These are phyloP conservation scores for Tipula vernalis DNA, from an alignment of 2,888 invertebrate genomes.

Conservation along the genomic window DNA sequence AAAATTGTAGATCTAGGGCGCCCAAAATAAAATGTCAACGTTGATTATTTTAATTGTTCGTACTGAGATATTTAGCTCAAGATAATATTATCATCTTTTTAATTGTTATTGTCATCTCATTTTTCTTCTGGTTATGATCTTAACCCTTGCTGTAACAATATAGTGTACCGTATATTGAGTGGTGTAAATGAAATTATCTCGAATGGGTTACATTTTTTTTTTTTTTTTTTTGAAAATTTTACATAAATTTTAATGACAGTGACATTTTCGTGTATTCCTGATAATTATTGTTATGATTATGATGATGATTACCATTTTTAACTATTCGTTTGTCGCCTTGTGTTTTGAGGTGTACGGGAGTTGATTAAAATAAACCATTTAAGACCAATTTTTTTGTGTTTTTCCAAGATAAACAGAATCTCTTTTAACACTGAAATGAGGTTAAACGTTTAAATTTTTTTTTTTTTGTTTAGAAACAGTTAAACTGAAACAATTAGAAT, in stretches of 20 bases:
- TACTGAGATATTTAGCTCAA: not conserved
- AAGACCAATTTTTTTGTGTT: not conserved
- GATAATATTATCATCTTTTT: not conserved
- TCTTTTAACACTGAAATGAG: not conserved
- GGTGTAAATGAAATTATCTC: not conserved
- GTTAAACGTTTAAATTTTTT: not conserved
- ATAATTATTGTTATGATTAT: conserved; percentile 4
- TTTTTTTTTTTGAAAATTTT: not conserved
- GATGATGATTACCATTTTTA: conserved; percentile 1
- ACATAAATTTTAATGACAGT: conserved; percentile 4
- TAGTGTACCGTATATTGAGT: not conserved
- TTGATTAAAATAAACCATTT: not conserved
- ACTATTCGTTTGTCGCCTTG: not conserved
- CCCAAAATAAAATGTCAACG: not conserved
- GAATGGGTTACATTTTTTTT: not conserved
- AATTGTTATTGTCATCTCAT: not conserved
- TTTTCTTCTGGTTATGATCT: not conserved
- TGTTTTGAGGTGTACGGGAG: not conserved
- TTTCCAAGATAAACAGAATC: not conserved
- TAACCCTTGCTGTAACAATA: not conserved
- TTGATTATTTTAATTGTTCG: not conserved
- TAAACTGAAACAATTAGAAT: not conserved
- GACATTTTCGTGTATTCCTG: not conserved
- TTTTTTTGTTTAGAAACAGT: not conserved
- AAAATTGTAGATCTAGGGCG: not conserved